A percentile compares a stretch with the other conserved stretches of the same genome.
Evolutionary conservation across 2,888 invertebrate genomes (phyloP).

Genomic region (Myathropa florea): DNA sequence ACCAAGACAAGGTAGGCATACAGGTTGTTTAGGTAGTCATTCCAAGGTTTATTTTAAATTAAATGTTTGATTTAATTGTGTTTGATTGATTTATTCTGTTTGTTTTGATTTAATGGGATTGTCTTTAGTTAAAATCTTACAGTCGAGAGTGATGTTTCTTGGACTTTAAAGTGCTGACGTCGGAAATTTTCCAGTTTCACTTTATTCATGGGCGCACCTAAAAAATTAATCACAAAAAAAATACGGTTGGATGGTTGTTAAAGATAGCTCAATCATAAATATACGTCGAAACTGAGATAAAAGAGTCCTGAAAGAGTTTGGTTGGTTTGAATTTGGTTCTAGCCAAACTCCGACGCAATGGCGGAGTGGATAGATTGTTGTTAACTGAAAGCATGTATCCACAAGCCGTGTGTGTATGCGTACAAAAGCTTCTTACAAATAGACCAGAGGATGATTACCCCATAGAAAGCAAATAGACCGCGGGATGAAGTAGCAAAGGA

Average conservation of each 20-base stretch:
- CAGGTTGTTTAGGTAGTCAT: constrained; percentile 74
- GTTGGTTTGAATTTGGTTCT: too few relatives aligned
- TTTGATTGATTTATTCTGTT: constrained; percentile 55
- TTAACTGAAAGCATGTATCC: too few relatives aligned
- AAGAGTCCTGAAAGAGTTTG: not conserved
- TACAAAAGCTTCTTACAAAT: too few relatives aligned
- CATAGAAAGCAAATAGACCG: not conserved
- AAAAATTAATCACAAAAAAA: constrained; percentile 63
- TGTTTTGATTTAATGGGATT: constrained; percentile 39
- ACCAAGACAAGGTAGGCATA: constrained; percentile 74
- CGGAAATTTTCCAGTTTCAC: constrained; percentile 90
- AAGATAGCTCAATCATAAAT: not conserved
- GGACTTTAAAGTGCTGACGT: constrained; percentile 87
- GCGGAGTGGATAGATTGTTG: too few relatives aligned
- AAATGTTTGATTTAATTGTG: constrained; percentile 67
- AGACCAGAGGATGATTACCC: too few relatives aligned
- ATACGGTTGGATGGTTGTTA: not conserved
- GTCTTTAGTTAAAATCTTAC: constrained; percentile 82
- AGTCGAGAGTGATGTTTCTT: constrained; percentile 90
- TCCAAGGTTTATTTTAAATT: constrained; percentile 70
- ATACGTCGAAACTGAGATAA: not conserved
- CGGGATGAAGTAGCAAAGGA: too few relatives aligned
- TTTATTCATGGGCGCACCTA: constrained; percentile 92
- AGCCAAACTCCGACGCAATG: too few relatives aligned
- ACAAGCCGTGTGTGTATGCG: too few relatives aligned